Conservation (phyloP, 2,797 vertebrate species). For the Tenualosa thibaudeaui region DNA sequence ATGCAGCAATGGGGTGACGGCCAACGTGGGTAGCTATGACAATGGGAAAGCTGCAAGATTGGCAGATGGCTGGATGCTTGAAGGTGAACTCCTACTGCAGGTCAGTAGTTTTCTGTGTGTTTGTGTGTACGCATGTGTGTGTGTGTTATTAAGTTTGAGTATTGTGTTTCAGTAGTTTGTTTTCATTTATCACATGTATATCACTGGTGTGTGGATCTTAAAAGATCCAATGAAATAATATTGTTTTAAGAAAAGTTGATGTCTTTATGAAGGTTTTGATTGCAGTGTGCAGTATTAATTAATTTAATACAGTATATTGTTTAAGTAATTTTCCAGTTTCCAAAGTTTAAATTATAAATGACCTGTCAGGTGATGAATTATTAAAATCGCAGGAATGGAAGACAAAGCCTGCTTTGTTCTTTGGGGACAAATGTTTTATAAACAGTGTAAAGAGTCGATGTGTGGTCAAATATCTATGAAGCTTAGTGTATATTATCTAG, state of each 20-base stretch:
- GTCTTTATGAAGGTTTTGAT: not conserved
- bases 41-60: slow-evolving; percentile 29
- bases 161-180: not conserved
- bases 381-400: not conserved
- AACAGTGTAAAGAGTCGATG: not conserved
- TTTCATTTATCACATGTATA: not conserved
- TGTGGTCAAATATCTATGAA: not conserved
- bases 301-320: not conserved
- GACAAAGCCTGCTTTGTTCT: not conserved
- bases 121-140: not conserved
- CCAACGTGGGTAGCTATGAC: slow-evolving; percentile 28
- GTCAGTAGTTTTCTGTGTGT: slow-evolving; percentile 57
- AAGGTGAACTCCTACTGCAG: slow-evolving; percentile 78
- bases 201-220: no score
- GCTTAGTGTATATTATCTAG: not conserved
- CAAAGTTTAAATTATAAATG: not conserved
- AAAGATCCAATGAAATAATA: no score
- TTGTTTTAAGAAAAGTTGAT: no score
- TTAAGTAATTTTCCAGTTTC: not conserved
- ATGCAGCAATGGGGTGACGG: slow-evolving; percentile 41
- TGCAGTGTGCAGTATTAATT: not conserved
- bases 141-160: not conserved
- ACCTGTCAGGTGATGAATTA: slow-evolving; percentile 5
- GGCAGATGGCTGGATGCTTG: slow-evolving; percentile 55
- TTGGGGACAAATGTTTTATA: not conserved